These are phyloP conservation scores for Latheticus oryzae DNA, from an alignment of 2,888 invertebrate genomes.

Conservation along the genomic window DNA sequence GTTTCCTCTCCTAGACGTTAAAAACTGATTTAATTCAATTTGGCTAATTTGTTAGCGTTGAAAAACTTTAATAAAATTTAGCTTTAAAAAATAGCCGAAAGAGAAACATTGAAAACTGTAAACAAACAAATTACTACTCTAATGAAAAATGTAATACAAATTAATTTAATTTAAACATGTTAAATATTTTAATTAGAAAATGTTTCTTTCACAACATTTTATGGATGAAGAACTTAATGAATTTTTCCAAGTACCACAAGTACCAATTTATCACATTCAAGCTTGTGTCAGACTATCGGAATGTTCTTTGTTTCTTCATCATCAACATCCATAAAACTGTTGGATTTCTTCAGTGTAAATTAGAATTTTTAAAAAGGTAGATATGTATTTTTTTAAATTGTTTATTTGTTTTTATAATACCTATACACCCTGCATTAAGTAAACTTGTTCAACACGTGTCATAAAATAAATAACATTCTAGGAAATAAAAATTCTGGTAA, in stretches of 20 bases:
- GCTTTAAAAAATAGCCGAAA: no score
- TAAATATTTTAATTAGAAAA: no score
- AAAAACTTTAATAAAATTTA: no score
- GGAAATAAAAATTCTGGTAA: no score
- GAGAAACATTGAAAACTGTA: no score
- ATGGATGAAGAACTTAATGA: constrained; percentile 14
- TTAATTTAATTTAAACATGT: no score
- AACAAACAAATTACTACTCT: no score
- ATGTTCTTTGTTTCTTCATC: constrained; percentile 40
- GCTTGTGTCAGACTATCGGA: constrained; percentile 33
- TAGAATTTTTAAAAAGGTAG: background rate
- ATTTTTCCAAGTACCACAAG: constrained; percentile 10
- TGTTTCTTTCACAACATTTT: constrained; percentile 15
- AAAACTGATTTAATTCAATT: constrained; percentile 10
- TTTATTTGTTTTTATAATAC: constrained; percentile 37
- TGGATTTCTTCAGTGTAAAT: constrained; percentile 12
- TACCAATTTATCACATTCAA: constrained; percentile 29
- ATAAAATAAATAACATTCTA: no score
- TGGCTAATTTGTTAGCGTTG: background rate
- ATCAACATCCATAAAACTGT: constrained; percentile 30
- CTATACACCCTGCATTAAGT: constrained; percentile 37
- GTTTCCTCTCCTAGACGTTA: constrained; percentile 10
- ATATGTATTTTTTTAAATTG: constrained; percentile 29
- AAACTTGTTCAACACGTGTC: no score
- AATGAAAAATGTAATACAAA: no score